Evolutionary conservation across 2,888 invertebrate genomes (phyloP).

Genomic region (Macaria notata): DNA sequence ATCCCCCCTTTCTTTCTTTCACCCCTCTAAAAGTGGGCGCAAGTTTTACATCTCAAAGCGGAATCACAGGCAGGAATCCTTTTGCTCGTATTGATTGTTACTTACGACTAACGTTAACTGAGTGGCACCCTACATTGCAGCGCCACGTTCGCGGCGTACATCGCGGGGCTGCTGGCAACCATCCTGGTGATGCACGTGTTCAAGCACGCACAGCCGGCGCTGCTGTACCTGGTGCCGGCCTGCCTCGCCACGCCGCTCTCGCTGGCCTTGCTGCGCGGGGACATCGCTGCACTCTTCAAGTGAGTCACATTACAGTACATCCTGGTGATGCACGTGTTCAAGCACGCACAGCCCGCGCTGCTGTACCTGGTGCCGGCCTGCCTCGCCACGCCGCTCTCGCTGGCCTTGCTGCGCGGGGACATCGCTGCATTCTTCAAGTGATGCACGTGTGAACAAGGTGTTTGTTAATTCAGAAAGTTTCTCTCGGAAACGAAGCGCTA

Average conservation of each 20-base stretch:
- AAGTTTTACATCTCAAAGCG: too few species aligned
- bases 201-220: slow-evolving; percentile 98
- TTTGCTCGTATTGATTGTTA: too few species aligned
- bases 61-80: too few species aligned
- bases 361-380: slow-evolving; percentile 98
- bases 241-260: slow-evolving; percentile 95
- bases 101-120: too few species aligned
- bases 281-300: slow-evolving; percentile 94
- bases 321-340: slow-evolving; percentile 98
- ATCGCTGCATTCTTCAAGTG: slow-evolving; percentile 94
- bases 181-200: slow-evolving; percentile 99
- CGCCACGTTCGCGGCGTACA: slow-evolving; percentile 95
- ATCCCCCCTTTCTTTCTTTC: too few species aligned
- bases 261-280: slow-evolving; percentile 95
- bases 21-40: too few species aligned
- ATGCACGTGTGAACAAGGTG: too few species aligned
- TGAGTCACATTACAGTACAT: slow-evolving; percentile 87
- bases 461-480: too few species aligned
- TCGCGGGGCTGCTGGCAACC: slow-evolving; percentile 95
- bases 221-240: slow-evolving; percentile 97
- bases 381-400: slow-evolving; percentile 92
- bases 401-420: slow-evolving; percentile 95
- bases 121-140: slow-evolving; percentile 30
- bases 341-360: slow-evolving; percentile 98
- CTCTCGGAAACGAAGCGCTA: too few species aligned